These are phyloP conservation scores for Phylloscopus whistleri DNA, from an alignment of 2,113 vertebrate species.

Conservation along the genomic window DNA sequence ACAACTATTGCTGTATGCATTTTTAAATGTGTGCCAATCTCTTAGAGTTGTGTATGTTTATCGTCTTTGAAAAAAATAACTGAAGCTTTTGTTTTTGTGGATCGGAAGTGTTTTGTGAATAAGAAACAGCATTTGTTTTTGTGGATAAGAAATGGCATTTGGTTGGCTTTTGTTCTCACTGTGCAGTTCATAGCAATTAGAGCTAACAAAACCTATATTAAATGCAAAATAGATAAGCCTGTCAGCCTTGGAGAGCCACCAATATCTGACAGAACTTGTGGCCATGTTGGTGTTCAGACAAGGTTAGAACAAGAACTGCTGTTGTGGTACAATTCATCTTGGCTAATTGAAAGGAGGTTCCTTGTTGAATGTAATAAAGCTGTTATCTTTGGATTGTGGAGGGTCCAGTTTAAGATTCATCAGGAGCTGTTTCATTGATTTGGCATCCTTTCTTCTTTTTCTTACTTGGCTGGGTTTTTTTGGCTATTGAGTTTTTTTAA, in stretches of 20 bases:
- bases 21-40: not conserved
- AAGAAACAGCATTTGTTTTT: not conserved
- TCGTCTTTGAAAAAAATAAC: not conserved
- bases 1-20: not conserved
- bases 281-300: not conserved
- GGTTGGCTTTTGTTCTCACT: not conserved
- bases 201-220: not conserved
- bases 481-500: not conserved
- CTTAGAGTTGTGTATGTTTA: not conserved
- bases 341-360: not conserved
- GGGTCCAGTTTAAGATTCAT: not conserved
- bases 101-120: not conserved
- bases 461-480: too few relatives aligned
- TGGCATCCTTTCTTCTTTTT: not conserved
- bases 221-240: not conserved
- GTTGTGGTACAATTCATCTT: not conserved
- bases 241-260: not conserved
- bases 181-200: not conserved
- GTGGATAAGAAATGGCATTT: not conserved
- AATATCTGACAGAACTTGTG: not conserved
- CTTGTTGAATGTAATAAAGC: not conserved
- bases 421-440: not conserved
- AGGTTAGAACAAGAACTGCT: not conserved
- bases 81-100: not conserved
- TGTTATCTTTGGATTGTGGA: not conserved